Evolutionary conservation across 2,888 invertebrate species (phyloP).

Genomic region (Adineta ricciae): DNA sequence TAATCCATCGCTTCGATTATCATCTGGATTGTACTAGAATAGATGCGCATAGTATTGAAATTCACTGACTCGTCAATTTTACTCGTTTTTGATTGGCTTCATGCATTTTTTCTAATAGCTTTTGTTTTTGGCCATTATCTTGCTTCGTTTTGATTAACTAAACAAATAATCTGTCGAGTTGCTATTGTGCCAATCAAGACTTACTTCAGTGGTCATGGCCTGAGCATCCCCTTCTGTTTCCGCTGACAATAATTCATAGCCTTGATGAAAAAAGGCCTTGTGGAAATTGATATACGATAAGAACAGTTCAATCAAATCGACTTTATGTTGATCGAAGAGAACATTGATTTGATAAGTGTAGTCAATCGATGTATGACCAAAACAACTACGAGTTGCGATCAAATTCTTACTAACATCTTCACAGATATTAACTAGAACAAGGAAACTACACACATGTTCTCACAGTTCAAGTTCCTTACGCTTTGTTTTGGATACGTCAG

Average conservation of each 20-base stretch:
- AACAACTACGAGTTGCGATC: slow-evolving; percentile 78
- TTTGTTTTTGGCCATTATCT: neutral
- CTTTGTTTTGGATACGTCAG: slow-evolving; percentile 72
- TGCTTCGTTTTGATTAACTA: neutral
- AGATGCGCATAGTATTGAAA: neutral
- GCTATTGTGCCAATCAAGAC: neutral
- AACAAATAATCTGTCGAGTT: neutral
- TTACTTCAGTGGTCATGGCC: neutral
- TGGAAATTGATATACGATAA: slow-evolving; percentile 11
- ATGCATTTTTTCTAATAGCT: neutral
- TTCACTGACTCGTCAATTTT: neutral
- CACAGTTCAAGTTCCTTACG: slow-evolving; percentile 40
- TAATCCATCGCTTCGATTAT: neutral
- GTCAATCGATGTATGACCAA: slow-evolving; percentile 84
- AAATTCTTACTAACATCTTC: slow-evolving; percentile 77
- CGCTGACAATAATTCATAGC: neutral
- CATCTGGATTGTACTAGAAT: neutral
- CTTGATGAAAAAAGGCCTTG: slow-evolving; percentile 20
- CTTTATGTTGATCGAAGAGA: slow-evolving; percentile 3
- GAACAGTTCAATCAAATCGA: slow-evolving; percentile 17
- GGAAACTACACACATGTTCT: neutral
- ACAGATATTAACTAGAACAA: slow-evolving; percentile 58
- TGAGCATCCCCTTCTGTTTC: neutral
- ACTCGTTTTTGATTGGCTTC: neutral
- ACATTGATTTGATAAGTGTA: slow-evolving; percentile 67